These are phyloP conservation scores for Poeciliopsis occidentalis DNA, from an alignment of 2,113 vertebrate species.

Conservation along the genomic window DNA sequence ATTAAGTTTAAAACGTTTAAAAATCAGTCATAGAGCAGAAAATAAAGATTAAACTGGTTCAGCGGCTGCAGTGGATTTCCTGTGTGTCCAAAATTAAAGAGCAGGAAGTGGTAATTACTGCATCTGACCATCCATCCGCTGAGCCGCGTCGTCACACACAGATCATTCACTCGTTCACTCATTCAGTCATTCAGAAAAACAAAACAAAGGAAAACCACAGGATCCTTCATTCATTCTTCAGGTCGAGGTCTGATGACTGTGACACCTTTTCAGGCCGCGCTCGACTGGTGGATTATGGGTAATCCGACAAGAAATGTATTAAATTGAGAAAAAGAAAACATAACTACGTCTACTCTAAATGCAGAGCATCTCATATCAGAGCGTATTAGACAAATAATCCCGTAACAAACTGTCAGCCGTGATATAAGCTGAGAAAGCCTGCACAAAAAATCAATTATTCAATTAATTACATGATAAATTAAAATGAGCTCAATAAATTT, in stretches of 20 bases:
- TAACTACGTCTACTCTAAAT: background rate
- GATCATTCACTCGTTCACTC: conserved; percentile 19
- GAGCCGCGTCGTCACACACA: conserved; percentile 35
- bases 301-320: conserved; percentile 20
- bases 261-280: conserved; percentile 18
- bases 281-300: conserved; percentile 17
- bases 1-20: too few relatives aligned
- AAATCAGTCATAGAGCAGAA: background rate
- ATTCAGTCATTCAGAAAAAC: background rate
- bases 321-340: background rate
- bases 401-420: background rate
- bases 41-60: background rate
- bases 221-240: conserved; percentile 29
- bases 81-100: conserved; percentile 45
- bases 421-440: too few relatives aligned
- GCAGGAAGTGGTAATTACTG: conserved; percentile 51
- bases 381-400: background rate
- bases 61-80: conserved; percentile 28
- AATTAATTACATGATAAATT: too few relatives aligned
- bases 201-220: conserved; percentile 17
- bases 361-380: background rate
- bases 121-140: conserved; percentile 29
- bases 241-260: conserved; percentile 9
- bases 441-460: too few relatives aligned
- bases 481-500: too few relatives aligned